Conservation (phyloP, 2,797 vertebrate species). For the Alcedo quadribrachys region DNA sequence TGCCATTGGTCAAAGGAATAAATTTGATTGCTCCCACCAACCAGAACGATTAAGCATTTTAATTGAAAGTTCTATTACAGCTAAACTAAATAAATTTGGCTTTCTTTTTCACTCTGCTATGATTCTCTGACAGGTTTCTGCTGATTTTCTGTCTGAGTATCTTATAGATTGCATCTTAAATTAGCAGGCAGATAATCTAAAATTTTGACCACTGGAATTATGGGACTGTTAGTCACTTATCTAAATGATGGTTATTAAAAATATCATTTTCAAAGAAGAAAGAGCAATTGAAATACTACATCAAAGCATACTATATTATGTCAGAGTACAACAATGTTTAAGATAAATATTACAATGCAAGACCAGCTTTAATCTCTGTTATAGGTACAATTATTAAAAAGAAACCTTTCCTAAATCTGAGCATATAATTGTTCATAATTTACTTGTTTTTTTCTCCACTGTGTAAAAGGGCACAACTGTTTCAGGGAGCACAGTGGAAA, state of each 20-base stretch:
- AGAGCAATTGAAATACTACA: neutral
- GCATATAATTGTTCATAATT: neutral
- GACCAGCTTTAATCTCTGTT: neutral
- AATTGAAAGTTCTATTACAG: neutral
- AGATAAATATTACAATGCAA: neutral
- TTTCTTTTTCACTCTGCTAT: neutral
- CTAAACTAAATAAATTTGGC: neutral
- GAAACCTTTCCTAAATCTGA: neutral
- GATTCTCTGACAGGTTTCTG: neutral
- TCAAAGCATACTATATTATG: neutral
- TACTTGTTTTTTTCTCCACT: neutral
- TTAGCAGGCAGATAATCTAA: neutral
- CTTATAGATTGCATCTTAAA: neutral
- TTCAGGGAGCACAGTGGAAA: neutral
- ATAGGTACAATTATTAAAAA: neutral
- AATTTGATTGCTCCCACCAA: neutral
- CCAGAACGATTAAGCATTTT: neutral
- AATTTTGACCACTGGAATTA: neutral
- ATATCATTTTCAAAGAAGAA: neutral
- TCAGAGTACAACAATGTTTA: neutral
- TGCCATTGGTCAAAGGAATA: neutral
- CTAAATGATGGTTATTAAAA: neutral
- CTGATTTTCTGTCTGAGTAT: neutral
- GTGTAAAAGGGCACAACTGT: neutral
- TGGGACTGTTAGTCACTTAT: neutral